phyloP scores from a whole-genome alignment of 1,140 invertebrate species.

The Aricia agestis region DNA sequence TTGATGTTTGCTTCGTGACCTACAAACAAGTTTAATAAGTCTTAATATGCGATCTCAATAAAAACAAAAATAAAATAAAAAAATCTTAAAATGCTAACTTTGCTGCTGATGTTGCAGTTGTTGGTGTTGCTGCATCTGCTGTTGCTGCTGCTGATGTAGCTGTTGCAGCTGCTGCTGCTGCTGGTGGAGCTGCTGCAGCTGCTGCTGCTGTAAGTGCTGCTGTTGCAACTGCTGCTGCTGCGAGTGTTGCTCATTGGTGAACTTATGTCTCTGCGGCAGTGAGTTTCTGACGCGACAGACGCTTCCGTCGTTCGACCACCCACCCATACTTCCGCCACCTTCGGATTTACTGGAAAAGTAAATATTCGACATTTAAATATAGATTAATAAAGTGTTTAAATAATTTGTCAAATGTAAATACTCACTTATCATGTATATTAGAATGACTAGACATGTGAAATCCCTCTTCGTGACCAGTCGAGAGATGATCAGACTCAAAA shows the following conservation, averaged over 20 bases:
- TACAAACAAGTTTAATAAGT: slow-evolving; percentile 29
- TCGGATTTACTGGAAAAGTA: slow-evolving; percentile 52
- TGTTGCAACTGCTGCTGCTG: slow-evolving; percentile 39
- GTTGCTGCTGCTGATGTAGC: slow-evolving; percentile 27
- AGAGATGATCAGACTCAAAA: slow-evolving; percentile 57
- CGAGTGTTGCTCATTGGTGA: slow-evolving; percentile 63
- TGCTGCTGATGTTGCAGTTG: slow-evolving; percentile 31
- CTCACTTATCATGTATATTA: slow-evolving; percentile 67
- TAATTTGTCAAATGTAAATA: slow-evolving; percentile 22
- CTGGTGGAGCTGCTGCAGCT: slow-evolving; percentile 33
- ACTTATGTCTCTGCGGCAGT: slow-evolving; percentile 60
- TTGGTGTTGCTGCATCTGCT: slow-evolving; percentile 27
- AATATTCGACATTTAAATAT: background rate
- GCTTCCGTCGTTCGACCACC: slow-evolving; percentile 64
- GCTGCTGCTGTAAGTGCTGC: slow-evolving; percentile 34
- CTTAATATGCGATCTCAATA: background rate
- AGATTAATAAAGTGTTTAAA: no score
- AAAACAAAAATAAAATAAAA: background rate
- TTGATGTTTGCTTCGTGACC: slow-evolving; percentile 66
- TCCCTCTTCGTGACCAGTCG: slow-evolving; percentile 44
- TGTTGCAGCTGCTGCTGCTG: slow-evolving; percentile 33
- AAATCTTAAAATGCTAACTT: slow-evolving; percentile 23
- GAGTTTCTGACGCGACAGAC: slow-evolving; percentile 63
- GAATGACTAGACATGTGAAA: slow-evolving; percentile 57
- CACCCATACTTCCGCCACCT: slow-evolving; percentile 58